Evolutionary conservation across 2,797 vertebrate species (phyloP).

Genomic region (Loriculus beryllinus): DNA sequence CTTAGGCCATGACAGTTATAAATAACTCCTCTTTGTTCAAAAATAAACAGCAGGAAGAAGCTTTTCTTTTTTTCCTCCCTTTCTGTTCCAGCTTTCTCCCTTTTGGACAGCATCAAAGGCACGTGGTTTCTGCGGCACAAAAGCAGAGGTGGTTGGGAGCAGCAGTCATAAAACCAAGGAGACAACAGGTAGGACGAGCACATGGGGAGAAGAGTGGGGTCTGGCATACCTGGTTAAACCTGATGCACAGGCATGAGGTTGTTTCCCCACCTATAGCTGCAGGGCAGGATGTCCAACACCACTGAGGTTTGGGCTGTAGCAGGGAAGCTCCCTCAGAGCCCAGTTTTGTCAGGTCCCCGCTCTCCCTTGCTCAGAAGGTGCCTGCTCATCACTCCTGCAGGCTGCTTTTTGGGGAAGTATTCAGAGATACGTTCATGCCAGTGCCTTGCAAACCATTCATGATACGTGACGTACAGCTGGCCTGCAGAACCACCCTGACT

Average conservation of each 20-base stretch:
- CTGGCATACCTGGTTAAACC: background rate
- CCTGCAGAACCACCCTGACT: background rate
- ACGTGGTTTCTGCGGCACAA: background rate
- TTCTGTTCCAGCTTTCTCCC: background rate
- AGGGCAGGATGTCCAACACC: background rate
- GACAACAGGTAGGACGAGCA: background rate
- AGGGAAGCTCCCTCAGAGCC: background rate
- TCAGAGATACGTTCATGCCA: background rate
- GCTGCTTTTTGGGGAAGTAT: background rate
- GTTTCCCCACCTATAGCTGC: background rate
- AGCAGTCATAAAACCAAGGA: background rate
- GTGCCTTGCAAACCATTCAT: background rate
- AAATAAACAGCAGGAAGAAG: background rate
- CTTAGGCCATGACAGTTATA: background rate
- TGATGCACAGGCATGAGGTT: background rate
- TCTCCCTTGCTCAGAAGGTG: background rate
- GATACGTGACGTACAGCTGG: rapidly evolving
- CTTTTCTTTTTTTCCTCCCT: background rate
- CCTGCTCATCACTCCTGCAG: background rate
- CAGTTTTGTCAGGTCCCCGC: background rate
- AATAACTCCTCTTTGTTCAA: rapidly evolving
- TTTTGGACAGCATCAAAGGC: background rate
- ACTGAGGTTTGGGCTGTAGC: background rate
- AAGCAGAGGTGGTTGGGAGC: background rate
- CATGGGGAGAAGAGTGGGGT: background rate